These are phyloP conservation scores for Drosophila mettleri DNA, from an alignment of 2,888 invertebrate species.

Conservation along the genomic window DNA sequence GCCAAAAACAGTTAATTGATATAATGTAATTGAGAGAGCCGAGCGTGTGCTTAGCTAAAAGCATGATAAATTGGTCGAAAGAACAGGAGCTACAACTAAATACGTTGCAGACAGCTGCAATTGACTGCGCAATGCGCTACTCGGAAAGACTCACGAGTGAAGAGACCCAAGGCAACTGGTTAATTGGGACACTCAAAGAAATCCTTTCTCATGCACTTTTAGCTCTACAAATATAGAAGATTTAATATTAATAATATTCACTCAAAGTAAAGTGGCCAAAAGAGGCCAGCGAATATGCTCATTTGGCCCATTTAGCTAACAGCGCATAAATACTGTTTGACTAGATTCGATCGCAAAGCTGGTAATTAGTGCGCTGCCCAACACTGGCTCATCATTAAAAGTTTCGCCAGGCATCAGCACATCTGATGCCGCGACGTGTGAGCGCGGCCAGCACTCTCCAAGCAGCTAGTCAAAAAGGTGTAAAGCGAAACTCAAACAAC, in stretches of 20 bases:
- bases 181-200: too few species aligned
- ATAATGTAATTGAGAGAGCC: constrained; percentile 69
- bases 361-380: constrained; percentile 41
- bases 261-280: too few species aligned
- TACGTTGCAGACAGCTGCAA: background rate
- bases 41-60: constrained; percentile 33
- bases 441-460: constrained; percentile 4
- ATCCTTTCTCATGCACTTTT: too few species aligned
- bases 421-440: constrained; percentile 9
- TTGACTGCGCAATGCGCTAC: background rate
- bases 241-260: background rate
- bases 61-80: constrained; percentile 42
- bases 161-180: background rate
- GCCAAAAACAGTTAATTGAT: constrained; percentile 66
- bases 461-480: constrained; percentile 32
- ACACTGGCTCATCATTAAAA: constrained; percentile 36
- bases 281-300: background rate
- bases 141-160: background rate
- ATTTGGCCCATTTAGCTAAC: background rate
- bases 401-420: constrained; percentile 6
- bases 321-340: background rate
- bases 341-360: constrained; percentile 22
- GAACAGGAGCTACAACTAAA: constrained; percentile 1
- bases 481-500: constrained; percentile 42
- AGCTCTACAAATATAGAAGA: too few species aligned